These are phyloP conservation scores for Phenacoccus solenopsis DNA, from an alignment of 1,140 invertebrate species.

Conservation along the genomic window DNA sequence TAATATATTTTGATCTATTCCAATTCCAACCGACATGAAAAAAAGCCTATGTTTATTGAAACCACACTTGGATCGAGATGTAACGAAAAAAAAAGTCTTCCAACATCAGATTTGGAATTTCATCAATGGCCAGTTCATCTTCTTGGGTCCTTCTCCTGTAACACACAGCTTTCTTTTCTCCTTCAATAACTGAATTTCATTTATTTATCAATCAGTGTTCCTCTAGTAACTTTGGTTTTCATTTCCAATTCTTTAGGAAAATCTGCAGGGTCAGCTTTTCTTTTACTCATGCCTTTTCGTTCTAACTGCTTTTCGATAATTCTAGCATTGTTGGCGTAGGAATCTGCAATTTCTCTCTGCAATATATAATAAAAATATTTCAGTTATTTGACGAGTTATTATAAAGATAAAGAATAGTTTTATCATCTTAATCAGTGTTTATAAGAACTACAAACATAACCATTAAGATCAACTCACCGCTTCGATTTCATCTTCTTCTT, in stretches of 20 bases:
- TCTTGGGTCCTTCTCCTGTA: too few species aligned
- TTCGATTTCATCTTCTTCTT: constrained; percentile 87
- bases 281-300: constrained; percentile 86
- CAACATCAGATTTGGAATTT: too few species aligned
- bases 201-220: constrained; percentile 48
- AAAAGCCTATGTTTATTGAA: too few species aligned
- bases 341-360: constrained; percentile 88
- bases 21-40: too few species aligned
- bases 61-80: too few species aligned
- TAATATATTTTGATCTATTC: too few species aligned
- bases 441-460: too few species aligned
- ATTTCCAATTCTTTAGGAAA: constrained; percentile 39
- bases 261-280: constrained; percentile 43
- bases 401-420: neutral
- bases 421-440: too few species aligned
- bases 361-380: constrained; percentile 21
- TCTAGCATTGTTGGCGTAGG: constrained; percentile 94
- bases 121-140: too few species aligned
- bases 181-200: neutral
- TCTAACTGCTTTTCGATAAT: constrained; percentile 94
- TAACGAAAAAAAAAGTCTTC: too few species aligned
- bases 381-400: neutral
- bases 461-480: constrained; percentile 42
- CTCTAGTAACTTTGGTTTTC: constrained; percentile 43
- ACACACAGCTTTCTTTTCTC: too few species aligned